These are phyloP conservation scores for Argyrosomus regius DNA, from an alignment of 2,797 vertebrate genomes.

Conservation along the genomic window DNA sequence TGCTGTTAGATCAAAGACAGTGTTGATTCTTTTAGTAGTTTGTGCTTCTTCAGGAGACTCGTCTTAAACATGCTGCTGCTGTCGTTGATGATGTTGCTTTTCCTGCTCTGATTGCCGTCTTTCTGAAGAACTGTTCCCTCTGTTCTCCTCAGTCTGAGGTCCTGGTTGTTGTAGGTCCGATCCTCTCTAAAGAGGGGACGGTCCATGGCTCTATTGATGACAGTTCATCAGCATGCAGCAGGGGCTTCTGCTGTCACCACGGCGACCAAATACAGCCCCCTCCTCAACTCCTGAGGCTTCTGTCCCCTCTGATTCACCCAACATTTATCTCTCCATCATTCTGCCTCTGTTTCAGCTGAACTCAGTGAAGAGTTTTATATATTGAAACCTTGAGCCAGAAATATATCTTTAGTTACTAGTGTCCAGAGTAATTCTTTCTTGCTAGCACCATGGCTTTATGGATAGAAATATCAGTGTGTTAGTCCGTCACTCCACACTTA, in stretches of 20 bases:
- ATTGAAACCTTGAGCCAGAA: neutral
- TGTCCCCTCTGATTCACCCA: constrained; percentile 27
- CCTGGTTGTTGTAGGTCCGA: constrained; percentile 28
- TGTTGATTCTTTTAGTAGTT: neutral
- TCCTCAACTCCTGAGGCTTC: constrained; percentile 15
- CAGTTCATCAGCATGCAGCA: constrained; percentile 65
- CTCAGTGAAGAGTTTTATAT: neutral
- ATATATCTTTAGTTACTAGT: neutral
- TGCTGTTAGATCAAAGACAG: neutral
- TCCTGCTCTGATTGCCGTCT: constrained; percentile 34
- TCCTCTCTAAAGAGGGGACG: constrained; percentile 34
- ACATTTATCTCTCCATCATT: neutral
- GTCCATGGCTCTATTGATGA: constrained; percentile 67
- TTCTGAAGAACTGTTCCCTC: constrained; percentile 40
- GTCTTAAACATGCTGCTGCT: constrained; percentile 1
- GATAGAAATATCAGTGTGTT: neutral
- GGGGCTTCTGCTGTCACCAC: constrained; percentile 35
- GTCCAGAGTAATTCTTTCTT: too few relatives aligned
- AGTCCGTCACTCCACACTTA: neutral
- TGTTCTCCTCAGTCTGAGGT: constrained; percentile 34
- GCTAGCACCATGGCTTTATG: neutral
- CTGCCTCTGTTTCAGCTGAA: constrained; percentile 1
- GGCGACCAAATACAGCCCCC: constrained; percentile 39
- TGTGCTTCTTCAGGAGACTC: neutral
- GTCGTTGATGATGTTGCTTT: neutral